phyloP scores from a whole-genome alignment of 2,888 invertebrate species.

The Mesopsocus fuscifrons region DNA sequence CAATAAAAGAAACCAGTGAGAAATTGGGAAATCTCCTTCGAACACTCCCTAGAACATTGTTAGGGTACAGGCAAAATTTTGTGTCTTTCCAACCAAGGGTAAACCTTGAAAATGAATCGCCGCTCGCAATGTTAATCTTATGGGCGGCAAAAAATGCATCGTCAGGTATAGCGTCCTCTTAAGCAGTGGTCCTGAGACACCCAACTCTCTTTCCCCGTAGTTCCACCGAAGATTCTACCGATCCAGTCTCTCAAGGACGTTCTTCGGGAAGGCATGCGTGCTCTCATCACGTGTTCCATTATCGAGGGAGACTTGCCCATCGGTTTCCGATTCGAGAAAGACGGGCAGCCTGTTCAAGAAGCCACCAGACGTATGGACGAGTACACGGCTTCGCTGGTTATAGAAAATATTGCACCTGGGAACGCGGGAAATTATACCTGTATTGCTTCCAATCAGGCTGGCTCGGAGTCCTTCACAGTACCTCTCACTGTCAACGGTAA shows the following conservation, averaged over 20 bases:
- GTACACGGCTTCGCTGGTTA: slow-evolving; percentile 68
- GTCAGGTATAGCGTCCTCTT: too few species aligned
- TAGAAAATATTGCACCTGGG: slow-evolving; percentile 65
- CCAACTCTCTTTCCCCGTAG: too few species aligned
- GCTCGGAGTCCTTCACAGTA: slow-evolving; percentile 54
- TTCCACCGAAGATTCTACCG: slow-evolving; percentile 68
- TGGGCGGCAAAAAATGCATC: too few species aligned
- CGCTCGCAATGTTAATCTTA: too few species aligned
- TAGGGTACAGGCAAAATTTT: too few species aligned
- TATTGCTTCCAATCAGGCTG: slow-evolving; percentile 73
- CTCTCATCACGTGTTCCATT: slow-evolving; percentile 78
- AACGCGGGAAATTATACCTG: slow-evolving; percentile 88
- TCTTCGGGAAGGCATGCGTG: slow-evolving; percentile 66
- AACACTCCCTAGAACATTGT: too few species aligned
- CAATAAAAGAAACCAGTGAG: too few species aligned
- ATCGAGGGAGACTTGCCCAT: slow-evolving; percentile 85
- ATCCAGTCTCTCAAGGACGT: slow-evolving; percentile 66
- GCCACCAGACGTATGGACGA: slow-evolving; percentile 49
- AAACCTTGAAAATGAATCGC: too few species aligned
- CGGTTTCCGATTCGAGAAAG: slow-evolving; percentile 79
- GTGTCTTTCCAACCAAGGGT: too few species aligned
- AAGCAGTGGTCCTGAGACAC: too few species aligned
- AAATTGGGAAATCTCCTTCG: too few species aligned
- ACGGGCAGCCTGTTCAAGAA: slow-evolving; percentile 53
- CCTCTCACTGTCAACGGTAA: slow-evolving; percentile 66